Evolutionary conservation across 2,888 invertebrate species (phyloP).

Genomic region (Hypena proboscidalis): DNA sequence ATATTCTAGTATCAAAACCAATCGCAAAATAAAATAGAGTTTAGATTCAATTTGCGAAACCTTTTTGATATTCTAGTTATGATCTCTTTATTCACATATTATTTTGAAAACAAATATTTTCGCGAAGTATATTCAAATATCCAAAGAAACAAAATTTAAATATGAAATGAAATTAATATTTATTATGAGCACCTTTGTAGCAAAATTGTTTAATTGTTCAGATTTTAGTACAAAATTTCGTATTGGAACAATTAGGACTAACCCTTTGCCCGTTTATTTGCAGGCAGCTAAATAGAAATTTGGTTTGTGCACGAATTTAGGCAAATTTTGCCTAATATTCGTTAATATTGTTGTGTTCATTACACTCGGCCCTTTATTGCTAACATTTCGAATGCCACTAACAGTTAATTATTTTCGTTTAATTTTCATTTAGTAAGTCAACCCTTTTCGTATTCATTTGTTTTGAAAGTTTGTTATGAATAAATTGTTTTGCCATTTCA

Average conservation of each 20-base stretch:
- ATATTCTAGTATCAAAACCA: no score
- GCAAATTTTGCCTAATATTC: constrained; percentile 52
- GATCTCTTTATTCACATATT: no score
- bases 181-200: constrained; percentile 18
- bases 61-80: no score
- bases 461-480: constrained; percentile 28
- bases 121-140: constrained; percentile 1
- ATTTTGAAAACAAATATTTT: not conserved
- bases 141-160: constrained; percentile 3
- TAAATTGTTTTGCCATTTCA: constrained; percentile 15
- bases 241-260: constrained; percentile 39
- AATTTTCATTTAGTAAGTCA: constrained; percentile 44
- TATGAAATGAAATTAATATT: constrained; percentile 23
- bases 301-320: constrained; percentile 57
- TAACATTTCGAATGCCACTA: constrained; percentile 56
- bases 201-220: constrained; percentile 37
- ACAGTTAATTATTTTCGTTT: constrained; percentile 60
- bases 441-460: constrained; percentile 37
- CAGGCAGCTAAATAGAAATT: constrained; percentile 64
- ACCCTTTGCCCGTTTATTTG: constrained; percentile 50
- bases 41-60: no score
- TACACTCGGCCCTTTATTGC: constrained; percentile 57
- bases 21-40: no score
- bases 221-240: constrained; percentile 41
- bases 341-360: constrained; percentile 63